Conservation (phyloP, 2,888 invertebrate genomes). For the Eupithecia tripunctaria region DNA sequence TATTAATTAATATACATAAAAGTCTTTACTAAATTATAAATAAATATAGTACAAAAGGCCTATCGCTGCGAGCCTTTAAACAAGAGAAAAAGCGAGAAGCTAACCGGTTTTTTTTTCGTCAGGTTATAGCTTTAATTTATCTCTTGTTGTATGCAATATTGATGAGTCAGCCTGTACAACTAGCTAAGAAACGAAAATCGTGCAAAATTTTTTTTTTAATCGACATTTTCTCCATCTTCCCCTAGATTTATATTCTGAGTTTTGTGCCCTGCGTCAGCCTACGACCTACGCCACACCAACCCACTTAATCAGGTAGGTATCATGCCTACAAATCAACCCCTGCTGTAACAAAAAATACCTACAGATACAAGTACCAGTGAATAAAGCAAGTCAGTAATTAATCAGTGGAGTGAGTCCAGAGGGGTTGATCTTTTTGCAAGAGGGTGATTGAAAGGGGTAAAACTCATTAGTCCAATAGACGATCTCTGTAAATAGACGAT, state of each 20-base stretch:
- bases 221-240: no score
- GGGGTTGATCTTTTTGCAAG: conserved; percentile 76
- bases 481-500: conserved; percentile 55
- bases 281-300: not conserved
- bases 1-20: no score
- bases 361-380: conserved; percentile 38
- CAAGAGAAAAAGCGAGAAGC: no score
- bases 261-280: not conserved
- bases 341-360: conserved; percentile 30
- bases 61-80: no score
- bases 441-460: conserved; percentile 75
- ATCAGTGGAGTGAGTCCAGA: conserved; percentile 70
- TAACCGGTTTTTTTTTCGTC: no score
- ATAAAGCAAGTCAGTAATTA: conserved; percentile 71
- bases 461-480: conserved; percentile 67
- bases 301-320: not conserved
- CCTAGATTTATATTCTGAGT: not conserved
- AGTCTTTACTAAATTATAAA: no score
- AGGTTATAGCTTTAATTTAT: no score
- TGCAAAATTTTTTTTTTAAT: no score
- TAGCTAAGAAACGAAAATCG: no score
- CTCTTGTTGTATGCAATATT: no score
- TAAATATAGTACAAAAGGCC: no score
- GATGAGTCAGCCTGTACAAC: no score
- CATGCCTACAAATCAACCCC: conserved; percentile 8